Conservation (phyloP, 2,113 vertebrate species). For the Caranx melampygus region DNA sequence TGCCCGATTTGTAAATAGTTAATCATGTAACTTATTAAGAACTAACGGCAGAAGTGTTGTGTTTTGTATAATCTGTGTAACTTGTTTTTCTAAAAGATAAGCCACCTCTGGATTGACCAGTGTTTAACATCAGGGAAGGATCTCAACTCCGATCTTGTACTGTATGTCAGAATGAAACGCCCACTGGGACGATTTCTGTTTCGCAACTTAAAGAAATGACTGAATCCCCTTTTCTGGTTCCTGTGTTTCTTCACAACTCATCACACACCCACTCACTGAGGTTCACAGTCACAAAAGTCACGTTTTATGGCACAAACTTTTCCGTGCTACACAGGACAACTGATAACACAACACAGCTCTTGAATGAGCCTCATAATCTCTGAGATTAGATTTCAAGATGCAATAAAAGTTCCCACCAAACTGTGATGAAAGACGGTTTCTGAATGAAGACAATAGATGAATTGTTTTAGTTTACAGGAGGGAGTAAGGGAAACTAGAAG, state of each 20-base stretch:
- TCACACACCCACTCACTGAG: neutral
- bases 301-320: conserved; percentile 7
- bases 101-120: conserved; percentile 64
- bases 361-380: conserved; percentile 15
- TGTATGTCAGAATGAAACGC: conserved; percentile 29
- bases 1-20: conserved; percentile 81
- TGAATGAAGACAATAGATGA: neutral
- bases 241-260: conserved; percentile 40
- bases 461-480: neutral
- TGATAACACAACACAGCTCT: conserved; percentile 1
- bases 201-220: conserved; percentile 56
- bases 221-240: conserved; percentile 44
- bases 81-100: conserved; percentile 66
- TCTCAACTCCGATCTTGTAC: conserved; percentile 36
- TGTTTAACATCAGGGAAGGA: conserved; percentile 55
- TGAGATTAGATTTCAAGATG: conserved; percentile 1
- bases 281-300: conserved; percentile 10
- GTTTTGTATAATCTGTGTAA: conserved; percentile 79
- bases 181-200: conserved; percentile 40
- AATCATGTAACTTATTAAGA: conserved; percentile 74
- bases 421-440: neutral
- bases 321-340: neutral
- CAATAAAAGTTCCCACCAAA: neutral
- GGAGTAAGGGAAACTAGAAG: neutral
- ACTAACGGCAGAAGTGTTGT: conserved; percentile 56